These are phyloP conservation scores for Ceratitis capitata DNA, from an alignment of 1,140 invertebrate genomes.

Conservation along the genomic window DNA sequence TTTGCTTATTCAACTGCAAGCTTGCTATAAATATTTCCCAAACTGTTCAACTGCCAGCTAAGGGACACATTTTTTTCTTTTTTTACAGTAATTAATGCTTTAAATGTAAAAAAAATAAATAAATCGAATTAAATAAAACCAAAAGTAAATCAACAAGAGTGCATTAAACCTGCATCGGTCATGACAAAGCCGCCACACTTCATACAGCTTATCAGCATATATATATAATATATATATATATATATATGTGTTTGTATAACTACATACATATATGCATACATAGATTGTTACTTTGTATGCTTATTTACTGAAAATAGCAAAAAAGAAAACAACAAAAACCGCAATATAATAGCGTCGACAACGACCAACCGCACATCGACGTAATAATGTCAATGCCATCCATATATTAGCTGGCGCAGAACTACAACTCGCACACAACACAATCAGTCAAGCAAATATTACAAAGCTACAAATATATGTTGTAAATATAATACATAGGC, in stretches of 20 bases:
- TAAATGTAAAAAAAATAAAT: no score
- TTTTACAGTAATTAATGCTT: no score
- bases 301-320: slow-evolving; percentile 15
- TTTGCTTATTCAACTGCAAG: no score
- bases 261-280: not conserved
- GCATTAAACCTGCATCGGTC: no score
- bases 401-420: not conserved
- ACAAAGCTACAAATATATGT: not conserved
- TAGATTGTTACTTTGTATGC: not conserved
- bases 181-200: not conserved
- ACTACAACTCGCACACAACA: slow-evolving; percentile 10
- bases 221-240: not conserved
- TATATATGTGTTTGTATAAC: not conserved
- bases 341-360: not conserved
- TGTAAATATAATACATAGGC: not conserved
- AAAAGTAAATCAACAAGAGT: no score
- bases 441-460: not conserved
- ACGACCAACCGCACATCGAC: not conserved
- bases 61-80: no score
- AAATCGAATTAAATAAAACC: not conserved
- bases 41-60: no score
- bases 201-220: not conserved
- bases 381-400: slow-evolving; percentile 32
- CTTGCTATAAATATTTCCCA: no score
- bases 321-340: not conserved